Conservation (phyloP, 2,797 vertebrate genomes). For the Mormyrus hasselquistii region DNA sequence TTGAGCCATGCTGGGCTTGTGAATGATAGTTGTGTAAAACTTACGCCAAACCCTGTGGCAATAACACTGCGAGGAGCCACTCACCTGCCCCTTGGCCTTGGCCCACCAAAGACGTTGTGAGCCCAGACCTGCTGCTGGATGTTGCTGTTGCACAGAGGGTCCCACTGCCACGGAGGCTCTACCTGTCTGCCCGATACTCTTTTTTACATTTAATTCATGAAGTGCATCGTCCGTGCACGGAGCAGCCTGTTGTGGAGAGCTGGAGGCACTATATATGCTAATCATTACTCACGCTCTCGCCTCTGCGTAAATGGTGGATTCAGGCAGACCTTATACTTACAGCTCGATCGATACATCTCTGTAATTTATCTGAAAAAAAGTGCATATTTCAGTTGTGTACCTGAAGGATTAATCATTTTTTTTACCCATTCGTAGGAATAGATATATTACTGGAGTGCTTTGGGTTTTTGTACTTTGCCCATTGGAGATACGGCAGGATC, state of each 20-base stretch:
- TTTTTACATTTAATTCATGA: neutral
- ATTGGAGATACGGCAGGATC: neutral
- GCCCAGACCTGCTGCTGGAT: neutral
- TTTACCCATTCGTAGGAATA: neutral
- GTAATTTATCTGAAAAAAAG: neutral
- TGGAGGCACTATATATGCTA: conserved; percentile 4
- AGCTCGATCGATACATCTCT: neutral
- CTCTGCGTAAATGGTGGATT: neutral
- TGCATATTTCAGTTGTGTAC: neutral
- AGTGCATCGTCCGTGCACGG: neutral
- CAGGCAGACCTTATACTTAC: neutral
- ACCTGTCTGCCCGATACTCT: neutral
- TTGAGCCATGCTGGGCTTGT: neutral
- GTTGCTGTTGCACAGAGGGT: neutral
- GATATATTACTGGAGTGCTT: neutral
- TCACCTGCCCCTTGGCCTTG: neutral
- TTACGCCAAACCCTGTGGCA: neutral
- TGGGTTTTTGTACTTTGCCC: neutral
- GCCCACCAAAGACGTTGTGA: neutral
- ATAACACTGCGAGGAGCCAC: neutral
- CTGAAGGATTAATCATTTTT: neutral
- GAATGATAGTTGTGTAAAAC: neutral
- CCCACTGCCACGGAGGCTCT: neutral
- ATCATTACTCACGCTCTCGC: neutral
- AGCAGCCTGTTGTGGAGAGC: neutral